A percentile compares a stretch with the other conserved stretches of the same genome.
phyloP scores from a whole-genome alignment of 2,797 vertebrate genomes.

The Sternotherus odoratus region DNA sequence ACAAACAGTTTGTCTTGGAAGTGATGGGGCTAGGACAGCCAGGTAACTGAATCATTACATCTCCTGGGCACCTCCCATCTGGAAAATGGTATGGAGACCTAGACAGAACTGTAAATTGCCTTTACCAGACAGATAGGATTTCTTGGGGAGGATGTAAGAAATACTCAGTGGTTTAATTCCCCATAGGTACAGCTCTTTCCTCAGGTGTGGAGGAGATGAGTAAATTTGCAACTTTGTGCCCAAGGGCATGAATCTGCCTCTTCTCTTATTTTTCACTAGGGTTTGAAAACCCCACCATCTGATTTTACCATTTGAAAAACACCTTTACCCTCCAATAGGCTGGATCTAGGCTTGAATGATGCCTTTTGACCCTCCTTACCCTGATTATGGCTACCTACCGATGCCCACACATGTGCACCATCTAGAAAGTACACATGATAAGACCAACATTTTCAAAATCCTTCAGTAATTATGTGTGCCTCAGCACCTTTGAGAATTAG shows the following conservation, averaged over 20 bases:
- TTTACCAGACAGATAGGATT: neutral
- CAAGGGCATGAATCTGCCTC: neutral
- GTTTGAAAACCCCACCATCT: neutral
- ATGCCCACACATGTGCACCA: constrained; percentile 9
- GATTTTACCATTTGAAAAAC: constrained; percentile 49
- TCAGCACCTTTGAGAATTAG: constrained; percentile 24
- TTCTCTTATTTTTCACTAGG: neutral
- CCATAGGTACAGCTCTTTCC: neutral
- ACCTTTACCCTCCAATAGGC: constrained; percentile 9
- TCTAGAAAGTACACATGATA: neutral
- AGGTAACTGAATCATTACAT: neutral
- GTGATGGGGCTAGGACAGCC: neutral
- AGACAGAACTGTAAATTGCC: neutral
- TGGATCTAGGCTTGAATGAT: constrained; percentile 5
- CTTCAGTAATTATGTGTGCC: constrained; percentile 2
- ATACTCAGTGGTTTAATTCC: neutral
- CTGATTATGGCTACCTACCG: constrained; percentile 7
- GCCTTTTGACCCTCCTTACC: neutral
- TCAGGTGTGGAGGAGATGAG: neutral
- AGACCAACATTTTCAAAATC: constrained; percentile 19
- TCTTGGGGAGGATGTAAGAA: neutral
- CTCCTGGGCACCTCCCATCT: neutral
- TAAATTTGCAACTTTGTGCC: neutral
- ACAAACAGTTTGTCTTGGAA: fast-evolving
- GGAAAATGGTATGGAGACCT: neutral